Conservation (phyloP, 2,888 invertebrate genomes). For the Pardosa pseudoannulata region DNA sequence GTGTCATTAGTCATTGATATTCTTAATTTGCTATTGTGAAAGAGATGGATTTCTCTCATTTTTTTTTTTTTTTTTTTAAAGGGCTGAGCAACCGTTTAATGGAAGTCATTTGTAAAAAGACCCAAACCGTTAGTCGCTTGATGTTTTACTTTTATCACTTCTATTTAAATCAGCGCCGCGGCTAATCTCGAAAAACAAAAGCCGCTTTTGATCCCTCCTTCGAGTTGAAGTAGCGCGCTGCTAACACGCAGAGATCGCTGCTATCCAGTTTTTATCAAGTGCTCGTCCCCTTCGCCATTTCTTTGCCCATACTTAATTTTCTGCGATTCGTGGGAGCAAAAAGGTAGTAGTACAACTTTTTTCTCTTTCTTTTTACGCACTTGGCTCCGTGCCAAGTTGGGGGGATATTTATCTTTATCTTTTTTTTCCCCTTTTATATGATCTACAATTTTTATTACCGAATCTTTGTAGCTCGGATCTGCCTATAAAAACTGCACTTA, state of each 20-base stretch:
- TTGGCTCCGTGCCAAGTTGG: conserved; percentile 61
- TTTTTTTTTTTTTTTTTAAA: too few relatives aligned
- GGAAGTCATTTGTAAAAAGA: neutral
- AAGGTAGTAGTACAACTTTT: conserved; percentile 70
- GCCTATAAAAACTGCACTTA: neutral
- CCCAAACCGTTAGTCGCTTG: neutral
- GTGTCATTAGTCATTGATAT: too few relatives aligned
- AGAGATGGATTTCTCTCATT: too few relatives aligned
- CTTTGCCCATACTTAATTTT: conserved; percentile 63
- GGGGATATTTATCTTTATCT: conserved; percentile 50
- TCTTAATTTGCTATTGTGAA: too few relatives aligned
- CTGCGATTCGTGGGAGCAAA: conserved; percentile 63
- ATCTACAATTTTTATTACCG: conserved; percentile 69
- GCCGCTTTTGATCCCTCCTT: too few relatives aligned
- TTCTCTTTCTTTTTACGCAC: conserved; percentile 46
- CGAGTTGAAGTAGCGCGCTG: neutral
- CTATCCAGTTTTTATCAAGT: conserved; percentile 22
- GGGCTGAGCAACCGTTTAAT: too few relatives aligned
- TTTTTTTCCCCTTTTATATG: conserved; percentile 42
- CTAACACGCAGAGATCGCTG: neutral
- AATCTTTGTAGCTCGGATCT: conserved; percentile 13
- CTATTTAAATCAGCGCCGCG: neutral
- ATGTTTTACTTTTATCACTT: neutral
- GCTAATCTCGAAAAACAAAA: too few relatives aligned
- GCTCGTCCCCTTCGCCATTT: conserved; percentile 24